These are phyloP conservation scores for Chaetodon trifasciatus DNA, from an alignment of 2,797 vertebrate genomes.

Conservation along the genomic window DNA sequence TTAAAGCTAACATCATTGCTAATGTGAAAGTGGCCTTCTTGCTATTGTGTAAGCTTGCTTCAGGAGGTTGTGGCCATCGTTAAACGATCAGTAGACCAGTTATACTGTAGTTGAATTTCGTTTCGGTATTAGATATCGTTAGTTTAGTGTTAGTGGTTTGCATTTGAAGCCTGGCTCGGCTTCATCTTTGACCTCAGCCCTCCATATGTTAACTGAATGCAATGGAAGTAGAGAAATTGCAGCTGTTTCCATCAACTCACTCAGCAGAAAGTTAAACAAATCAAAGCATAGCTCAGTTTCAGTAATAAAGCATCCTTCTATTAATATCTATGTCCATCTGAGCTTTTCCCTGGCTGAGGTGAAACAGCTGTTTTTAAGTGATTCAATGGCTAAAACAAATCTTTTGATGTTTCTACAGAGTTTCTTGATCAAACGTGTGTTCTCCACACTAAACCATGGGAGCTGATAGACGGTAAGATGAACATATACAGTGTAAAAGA, in stretches of 20 bases:
- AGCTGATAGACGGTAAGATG: conserved; percentile 66
- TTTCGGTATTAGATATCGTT: too few relatives aligned
- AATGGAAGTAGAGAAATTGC: neutral
- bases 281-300: neutral
- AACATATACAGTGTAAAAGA: neutral
- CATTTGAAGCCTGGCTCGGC: neutral
- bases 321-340: neutral
- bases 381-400: neutral
- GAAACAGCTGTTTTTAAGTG: neutral
- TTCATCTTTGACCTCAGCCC: neutral
- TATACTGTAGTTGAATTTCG: too few relatives aligned
- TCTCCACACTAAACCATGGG: conserved; percentile 50
- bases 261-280: neutral
- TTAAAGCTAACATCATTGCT: neutral
- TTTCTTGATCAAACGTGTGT: neutral
- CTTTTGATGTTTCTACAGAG: conserved; percentile 12
- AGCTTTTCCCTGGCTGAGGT: neutral
- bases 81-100: neutral
- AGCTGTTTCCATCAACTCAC: neutral
- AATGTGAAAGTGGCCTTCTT: neutral
- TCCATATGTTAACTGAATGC: neutral
- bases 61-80: neutral
- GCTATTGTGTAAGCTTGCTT: neutral
- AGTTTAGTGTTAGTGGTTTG: too few relatives aligned
- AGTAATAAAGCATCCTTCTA: too few relatives aligned